These are phyloP conservation scores for Pangasius sanitwongsei DNA, from an alignment of 2,797 vertebrate species.

Conservation along the genomic window DNA sequence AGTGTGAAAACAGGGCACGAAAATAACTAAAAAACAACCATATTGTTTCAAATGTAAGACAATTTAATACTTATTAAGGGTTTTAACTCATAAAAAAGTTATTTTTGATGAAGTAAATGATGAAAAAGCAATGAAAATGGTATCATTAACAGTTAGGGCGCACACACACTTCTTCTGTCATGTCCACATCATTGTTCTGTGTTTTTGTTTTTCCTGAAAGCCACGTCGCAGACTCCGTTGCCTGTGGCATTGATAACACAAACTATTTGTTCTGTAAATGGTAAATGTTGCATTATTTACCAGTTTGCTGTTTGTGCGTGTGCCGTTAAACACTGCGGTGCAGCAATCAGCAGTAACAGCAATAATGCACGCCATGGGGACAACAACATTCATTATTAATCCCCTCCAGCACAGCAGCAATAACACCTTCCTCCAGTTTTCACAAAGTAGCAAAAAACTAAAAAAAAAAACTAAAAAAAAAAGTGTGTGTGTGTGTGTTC, in stretches of 20 bases:
- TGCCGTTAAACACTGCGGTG: neutral
- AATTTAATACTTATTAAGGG: neutral
- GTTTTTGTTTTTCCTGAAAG: neutral
- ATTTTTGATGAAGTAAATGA: neutral
- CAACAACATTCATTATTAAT: slow-evolving; percentile 42
- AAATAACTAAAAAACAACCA: neutral
- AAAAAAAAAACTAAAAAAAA: neutral
- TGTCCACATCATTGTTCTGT: neutral
- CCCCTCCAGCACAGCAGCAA: neutral
- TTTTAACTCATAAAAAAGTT: neutral
- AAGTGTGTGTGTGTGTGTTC: neutral
- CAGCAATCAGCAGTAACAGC: slow-evolving; percentile 28
- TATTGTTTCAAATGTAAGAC: neutral
- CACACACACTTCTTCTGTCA: neutral
- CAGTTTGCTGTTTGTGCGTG: neutral
- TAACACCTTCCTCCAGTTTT: neutral
- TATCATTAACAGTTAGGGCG: neutral
- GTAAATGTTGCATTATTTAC: slow-evolving; percentile 43
- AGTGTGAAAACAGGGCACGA: neutral
- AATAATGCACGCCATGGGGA: slow-evolving; percentile 21
- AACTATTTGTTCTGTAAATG: slow-evolving; percentile 23
- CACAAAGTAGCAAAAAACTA: neutral
- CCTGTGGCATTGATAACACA: neutral
- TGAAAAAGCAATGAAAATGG: neutral
- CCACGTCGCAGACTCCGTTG: neutral